These are phyloP conservation scores for Cryptotermes secundus DNA, from an alignment of 1,140 invertebrate species.

Conservation along the genomic window DNA sequence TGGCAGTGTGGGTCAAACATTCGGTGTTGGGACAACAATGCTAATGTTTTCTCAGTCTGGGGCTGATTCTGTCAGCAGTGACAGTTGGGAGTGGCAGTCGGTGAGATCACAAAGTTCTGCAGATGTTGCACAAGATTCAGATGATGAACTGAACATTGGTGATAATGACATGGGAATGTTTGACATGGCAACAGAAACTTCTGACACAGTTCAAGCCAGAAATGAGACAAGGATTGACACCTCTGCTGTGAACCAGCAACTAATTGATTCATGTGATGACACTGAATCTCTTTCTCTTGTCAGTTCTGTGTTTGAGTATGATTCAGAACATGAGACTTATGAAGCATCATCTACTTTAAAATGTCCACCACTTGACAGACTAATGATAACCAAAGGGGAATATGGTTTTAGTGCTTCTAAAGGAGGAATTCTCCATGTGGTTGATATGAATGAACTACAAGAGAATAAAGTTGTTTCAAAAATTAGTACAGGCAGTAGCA, in stretches of 20 bases:
- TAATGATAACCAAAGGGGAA: neutral
- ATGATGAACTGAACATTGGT: conserved; percentile 21
- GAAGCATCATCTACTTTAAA: neutral
- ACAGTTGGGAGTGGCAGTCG: neutral
- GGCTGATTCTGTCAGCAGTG: neutral
- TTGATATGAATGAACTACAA: neutral
- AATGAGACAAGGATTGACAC: neutral
- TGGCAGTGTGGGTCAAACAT: neutral
- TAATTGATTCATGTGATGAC: neutral
- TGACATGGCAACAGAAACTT: neutral
- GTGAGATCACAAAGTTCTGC: neutral
- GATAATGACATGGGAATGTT: conserved; percentile 22
- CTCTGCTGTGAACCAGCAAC: neutral
- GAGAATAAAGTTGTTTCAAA: neutral
- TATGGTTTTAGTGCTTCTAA: neutral
- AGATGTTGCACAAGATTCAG: neutral
- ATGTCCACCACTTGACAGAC: neutral
- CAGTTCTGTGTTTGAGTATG: conserved; percentile 23
- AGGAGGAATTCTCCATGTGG: neutral
- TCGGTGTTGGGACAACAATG: conserved; percentile 22
- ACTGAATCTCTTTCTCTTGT: neutral
- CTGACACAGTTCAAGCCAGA: neutral
- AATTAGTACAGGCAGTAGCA: neutral
- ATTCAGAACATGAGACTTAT: conserved; percentile 24
- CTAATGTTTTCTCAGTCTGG: neutral